Conservation (phyloP, 2,888 invertebrate genomes). For the Eupithecia subumbrata region DNA sequence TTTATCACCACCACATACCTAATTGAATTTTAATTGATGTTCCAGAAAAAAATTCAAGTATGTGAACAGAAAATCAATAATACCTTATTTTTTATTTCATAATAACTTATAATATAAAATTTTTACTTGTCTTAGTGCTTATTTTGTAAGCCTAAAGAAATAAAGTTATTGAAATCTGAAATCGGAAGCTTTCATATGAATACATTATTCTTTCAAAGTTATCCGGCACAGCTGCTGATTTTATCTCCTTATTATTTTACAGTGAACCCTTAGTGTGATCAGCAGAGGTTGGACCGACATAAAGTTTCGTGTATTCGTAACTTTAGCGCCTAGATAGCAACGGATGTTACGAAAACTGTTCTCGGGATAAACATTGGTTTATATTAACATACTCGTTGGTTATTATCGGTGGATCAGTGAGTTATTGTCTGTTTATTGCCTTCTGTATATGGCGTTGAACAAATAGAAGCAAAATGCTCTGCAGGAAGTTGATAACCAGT, state of each 20-base stretch:
- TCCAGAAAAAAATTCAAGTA: too few relatives aligned
- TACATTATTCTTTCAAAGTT: background rate
- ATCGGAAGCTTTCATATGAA: too few relatives aligned
- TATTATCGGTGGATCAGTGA: constrained; percentile 30
- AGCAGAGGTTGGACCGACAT: background rate
- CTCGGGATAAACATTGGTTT: constrained; percentile 36
- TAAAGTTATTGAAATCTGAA: too few relatives aligned
- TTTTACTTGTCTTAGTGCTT: too few relatives aligned
- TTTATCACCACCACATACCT: background rate
- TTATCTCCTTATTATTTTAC: background rate
- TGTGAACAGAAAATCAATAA: too few relatives aligned
- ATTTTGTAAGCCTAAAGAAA: too few relatives aligned
- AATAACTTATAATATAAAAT: too few relatives aligned
- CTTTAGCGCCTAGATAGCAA: constrained; percentile 38
- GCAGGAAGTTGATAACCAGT: constrained; percentile 4
- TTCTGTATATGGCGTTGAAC: constrained; percentile 23
- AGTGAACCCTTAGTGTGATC: background rate
- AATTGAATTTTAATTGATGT: background rate
- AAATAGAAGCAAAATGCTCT: constrained; percentile 8
- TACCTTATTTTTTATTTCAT: too few relatives aligned
- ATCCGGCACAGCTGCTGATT: background rate
- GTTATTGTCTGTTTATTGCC: constrained; percentile 29
- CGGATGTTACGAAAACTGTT: constrained; percentile 60
- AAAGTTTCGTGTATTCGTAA: background rate
- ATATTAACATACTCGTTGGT: constrained; percentile 38